Base-by-base conservation (phyloP, 1,140 invertebrate genomes). In the Cydia fagiglandana region DNA sequence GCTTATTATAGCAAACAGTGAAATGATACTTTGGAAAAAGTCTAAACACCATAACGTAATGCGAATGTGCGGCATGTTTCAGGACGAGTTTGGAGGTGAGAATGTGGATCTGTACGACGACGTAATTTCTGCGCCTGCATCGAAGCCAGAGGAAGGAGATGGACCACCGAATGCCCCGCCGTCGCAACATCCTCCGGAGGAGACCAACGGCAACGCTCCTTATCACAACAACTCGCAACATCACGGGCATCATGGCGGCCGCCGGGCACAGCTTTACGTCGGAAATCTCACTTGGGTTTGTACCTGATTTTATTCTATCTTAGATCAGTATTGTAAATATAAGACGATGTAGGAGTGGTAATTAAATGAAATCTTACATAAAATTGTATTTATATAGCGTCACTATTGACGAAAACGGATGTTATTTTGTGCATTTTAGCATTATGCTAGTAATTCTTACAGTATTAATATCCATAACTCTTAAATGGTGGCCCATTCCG, bases 21-120 rank as follows among this genome's bases (percentile, higher is more conserved):
- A 9, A 61, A 61, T 20, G 56, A 61, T 24, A 61, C 56, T 61
- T 61, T 2, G n/a, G 56, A 24, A 61, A 47, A 47, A 41, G 30
- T 70, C 47, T 28, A 45, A 70, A 45, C 9, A 41, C 66, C n/a
- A 41, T 45, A 70, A 45, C 17, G 34, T 17, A 70, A 38, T 10
- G 34, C n/a, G 34, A 17, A 17, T 76, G 66, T 76, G 78, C 81
- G 80, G 79, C 80, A 28, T 83, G 56, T 90, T 92, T 77, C 90
- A 97, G 96, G 96, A 97, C 87, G 97, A 97, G 84, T 97, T 97
- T 91, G 95, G 95, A 78, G 96, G 95, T 68, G 97, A 97, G 83
- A 97, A 96, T 81, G 97, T 97, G 53, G 98, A 99, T 94, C 94
- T 99, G n/a, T 99, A 99, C 90, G 98, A 99, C 93, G 98, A 99